phyloP scores from a whole-genome alignment of 2,113 vertebrate species.

The Onychostoma macrolepis region DNA sequence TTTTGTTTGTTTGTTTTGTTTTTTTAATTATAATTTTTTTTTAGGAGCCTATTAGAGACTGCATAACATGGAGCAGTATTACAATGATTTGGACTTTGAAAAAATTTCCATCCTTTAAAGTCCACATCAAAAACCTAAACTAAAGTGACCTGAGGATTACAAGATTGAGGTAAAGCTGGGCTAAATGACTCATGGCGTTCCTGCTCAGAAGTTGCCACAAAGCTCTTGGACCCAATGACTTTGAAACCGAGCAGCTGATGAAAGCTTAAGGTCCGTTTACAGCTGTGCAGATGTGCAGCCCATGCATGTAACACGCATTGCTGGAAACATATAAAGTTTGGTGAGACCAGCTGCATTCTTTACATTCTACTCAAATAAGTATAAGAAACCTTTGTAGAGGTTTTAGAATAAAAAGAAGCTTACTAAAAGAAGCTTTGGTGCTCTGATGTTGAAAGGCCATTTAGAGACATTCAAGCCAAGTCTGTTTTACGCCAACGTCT shows the following conservation, averaged over 20 bases:
- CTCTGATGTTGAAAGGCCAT: constrained; percentile 57
- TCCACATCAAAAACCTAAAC: constrained; percentile 42
- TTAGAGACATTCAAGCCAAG: constrained; percentile 61
- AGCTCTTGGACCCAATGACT: constrained; percentile 51
- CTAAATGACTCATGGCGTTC: constrained; percentile 55
- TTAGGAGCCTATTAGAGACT: background rate
- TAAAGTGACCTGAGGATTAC: constrained; percentile 41
- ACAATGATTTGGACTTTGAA: constrained; percentile 50
- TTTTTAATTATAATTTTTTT: too few relatives aligned
- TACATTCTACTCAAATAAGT: constrained; percentile 55
- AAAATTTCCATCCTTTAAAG: constrained; percentile 53
- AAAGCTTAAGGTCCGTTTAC: background rate
- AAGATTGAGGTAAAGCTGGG: constrained; percentile 57
- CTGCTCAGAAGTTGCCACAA: constrained; percentile 56
- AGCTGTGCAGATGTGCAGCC: constrained; percentile 10
- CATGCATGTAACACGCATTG: constrained; percentile 7
- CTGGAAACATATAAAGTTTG: constrained; percentile 7
- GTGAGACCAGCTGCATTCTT: constrained; percentile 62
- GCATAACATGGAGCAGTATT: background rate
- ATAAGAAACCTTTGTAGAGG: constrained; percentile 64
- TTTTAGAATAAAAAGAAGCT: constrained; percentile 64
- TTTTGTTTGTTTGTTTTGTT: background rate
- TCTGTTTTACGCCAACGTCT: constrained; percentile 51
- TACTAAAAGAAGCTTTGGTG: constrained; percentile 71
- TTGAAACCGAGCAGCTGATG: background rate